phyloP scores from a whole-genome alignment of 2,888 invertebrate species.

The Eupithecia centaureata region DNA sequence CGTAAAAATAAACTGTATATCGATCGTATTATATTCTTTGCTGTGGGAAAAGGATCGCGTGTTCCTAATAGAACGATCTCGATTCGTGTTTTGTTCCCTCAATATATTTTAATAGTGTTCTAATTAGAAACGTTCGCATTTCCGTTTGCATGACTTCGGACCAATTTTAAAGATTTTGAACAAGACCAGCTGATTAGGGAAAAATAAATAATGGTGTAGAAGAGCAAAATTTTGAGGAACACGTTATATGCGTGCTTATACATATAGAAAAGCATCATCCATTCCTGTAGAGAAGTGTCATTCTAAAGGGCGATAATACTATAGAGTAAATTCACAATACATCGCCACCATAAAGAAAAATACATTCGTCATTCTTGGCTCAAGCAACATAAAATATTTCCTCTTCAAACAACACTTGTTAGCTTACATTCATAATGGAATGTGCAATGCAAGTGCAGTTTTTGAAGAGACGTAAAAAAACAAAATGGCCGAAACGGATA shows the following conservation, averaged over 20 bases:
- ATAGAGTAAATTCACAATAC: too few species aligned
- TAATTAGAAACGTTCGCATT: conserved; percentile 1
- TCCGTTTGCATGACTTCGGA: conserved; percentile 7
- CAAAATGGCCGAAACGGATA: conserved; percentile 68
- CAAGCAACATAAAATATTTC: neutral
- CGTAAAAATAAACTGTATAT: neutral
- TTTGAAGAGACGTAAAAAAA: conserved; percentile 45
- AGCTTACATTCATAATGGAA: conserved; percentile 18
- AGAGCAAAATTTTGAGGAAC: neutral
- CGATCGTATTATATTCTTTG: conserved; percentile 43
- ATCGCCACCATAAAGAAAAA: too few species aligned
- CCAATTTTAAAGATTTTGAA: neutral
- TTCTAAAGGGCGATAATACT: too few species aligned
- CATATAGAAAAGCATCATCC: neutral
- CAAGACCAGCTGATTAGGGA: neutral
- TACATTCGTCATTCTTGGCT: neutral
- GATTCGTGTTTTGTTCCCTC: conserved; percentile 51
- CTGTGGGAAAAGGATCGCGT: conserved; percentile 62
- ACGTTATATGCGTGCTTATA: neutral
- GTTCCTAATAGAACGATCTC: conserved; percentile 50
- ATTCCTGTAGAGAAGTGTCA: neutral
- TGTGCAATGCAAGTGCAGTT: conserved; percentile 15
- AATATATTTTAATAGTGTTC: neutral
- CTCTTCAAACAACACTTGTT: conserved; percentile 11
- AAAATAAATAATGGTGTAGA: neutral